Evolutionary conservation across 2,113 vertebrate genomes (phyloP).

Genomic region (Leptosomus discolor): DNA sequence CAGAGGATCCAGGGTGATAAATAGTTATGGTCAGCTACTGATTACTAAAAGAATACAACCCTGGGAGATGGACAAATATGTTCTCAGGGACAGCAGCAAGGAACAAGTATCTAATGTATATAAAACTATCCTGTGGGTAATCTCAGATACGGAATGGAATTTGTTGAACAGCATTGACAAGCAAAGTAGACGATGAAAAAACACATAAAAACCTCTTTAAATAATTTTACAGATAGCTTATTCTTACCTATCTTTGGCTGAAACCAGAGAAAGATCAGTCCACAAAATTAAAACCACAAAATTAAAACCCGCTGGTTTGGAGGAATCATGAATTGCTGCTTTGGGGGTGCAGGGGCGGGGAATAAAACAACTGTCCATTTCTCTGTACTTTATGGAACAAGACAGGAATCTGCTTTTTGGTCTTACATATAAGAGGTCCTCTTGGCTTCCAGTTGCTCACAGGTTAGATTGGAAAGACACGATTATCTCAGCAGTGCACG

Average conservation of each 20-base stretch:
- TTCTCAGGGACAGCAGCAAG: neutral
- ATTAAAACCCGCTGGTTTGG: neutral
- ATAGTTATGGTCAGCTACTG: neutral
- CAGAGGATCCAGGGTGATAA: neutral
- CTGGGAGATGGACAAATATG: neutral
- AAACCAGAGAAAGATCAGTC: neutral
- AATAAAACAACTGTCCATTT: neutral
- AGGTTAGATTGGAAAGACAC: neutral
- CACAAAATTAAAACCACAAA: neutral
- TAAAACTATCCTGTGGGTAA: neutral
- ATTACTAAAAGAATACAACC: neutral
- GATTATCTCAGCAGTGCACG: neutral
- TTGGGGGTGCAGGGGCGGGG: neutral
- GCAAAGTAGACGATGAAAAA: neutral
- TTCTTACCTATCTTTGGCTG: neutral
- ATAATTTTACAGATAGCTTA: neutral
- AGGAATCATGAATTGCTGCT: neutral
- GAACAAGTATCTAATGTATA: neutral
- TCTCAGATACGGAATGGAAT: neutral
- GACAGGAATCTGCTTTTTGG: neutral
- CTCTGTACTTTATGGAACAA: neutral
- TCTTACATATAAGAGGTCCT: neutral
- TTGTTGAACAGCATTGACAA: neutral
- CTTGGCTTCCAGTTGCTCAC: neutral
- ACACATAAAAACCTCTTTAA: neutral